phyloP scores from a whole-genome alignment of 2,113 vertebrate genomes.

The Lucifuga dentata region DNA sequence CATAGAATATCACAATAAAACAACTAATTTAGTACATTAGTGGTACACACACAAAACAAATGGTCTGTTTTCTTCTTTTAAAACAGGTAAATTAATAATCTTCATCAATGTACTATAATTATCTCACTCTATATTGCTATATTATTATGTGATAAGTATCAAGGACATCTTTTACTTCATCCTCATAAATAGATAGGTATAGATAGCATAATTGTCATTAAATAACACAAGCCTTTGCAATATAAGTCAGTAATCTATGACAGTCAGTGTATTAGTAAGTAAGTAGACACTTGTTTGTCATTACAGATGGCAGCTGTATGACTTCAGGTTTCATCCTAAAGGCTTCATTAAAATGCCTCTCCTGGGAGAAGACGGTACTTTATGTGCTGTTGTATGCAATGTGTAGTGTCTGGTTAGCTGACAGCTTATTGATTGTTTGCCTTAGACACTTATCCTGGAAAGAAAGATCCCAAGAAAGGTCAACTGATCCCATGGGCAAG shows the following conservation, averaged over 20 bases:
- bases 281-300: constrained; percentile 9
- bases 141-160: background rate
- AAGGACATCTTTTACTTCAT: background rate
- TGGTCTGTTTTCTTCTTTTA: background rate
- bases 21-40: background rate
- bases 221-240: constrained; percentile 2
- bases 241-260: constrained; percentile 20
- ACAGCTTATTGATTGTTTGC: constrained; percentile 50
- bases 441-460: constrained; percentile 29
- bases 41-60: background rate
- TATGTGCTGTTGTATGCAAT: constrained; percentile 9
- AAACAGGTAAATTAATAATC: too few species aligned
- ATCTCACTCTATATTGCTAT: background rate
- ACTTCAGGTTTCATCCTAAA: constrained; percentile 12
- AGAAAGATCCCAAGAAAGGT: constrained; percentile 50
- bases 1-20: background rate
- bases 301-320: background rate
- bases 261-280: background rate
- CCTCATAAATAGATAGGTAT: background rate
- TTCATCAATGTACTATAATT: background rate
- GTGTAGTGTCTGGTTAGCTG: constrained; percentile 38
- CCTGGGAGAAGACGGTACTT: constrained; percentile 9
- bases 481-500: constrained; percentile 45
- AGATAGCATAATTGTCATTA: background rate
- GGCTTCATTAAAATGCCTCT: constrained; percentile 26